Base-by-base conservation (phyloP, 2,113 vertebrate species). In the Scatophagus argus region DNA sequence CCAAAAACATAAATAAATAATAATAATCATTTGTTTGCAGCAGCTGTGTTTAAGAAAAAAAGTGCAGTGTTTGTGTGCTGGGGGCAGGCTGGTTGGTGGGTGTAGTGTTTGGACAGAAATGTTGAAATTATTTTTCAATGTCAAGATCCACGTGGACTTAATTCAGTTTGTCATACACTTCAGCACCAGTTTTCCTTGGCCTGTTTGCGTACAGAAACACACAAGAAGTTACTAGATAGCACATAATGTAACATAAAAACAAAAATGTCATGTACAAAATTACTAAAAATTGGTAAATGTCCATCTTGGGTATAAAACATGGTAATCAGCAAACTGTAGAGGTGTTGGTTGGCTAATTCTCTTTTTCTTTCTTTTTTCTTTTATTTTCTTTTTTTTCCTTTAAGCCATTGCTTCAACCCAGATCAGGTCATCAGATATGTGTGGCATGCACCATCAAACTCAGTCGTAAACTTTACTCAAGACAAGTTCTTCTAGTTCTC, bases 181-280 rank as follows among this genome's bases (percentile, higher is more conserved):
- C 34, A 80, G 5, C n/a, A 55, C 31, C 39, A 46, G 8, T 1
- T 19, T 46, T 6, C n/a, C 11, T 39, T 34, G 46, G 25, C 3
- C 54, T 19, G n/a, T 77, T 52, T 52, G 60, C 31, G 74, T 49
- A 56, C 14, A 34, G 4, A 56, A 34, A 73, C 27, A 52, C n/a
- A 58, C 34, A 36, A 32, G 32, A 38, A 23, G 21, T 38, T 6
- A 23, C 12, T 4, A 25, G 12, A 25, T 16, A 21, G 6, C 25
- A 46, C 11, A 32, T 8, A 52, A 32, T 12, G 16, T 43, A 65
- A 13, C 2, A 3, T 49, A 16, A 49, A 32, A 34, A 6, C 2
- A 16, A 41, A 47, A 32, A 46, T 32, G 6, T 25, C 7, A 39
- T 41, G 14, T 17, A 19, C 8, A 41, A 27, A 27, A 41, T 8